A percentile compares a stretch with the other conserved stretches of the same genome.
These are phyloP conservation scores for Psittacula derbiana DNA, from an alignment of 2,797 vertebrate genomes.

Conservation along the genomic window DNA sequence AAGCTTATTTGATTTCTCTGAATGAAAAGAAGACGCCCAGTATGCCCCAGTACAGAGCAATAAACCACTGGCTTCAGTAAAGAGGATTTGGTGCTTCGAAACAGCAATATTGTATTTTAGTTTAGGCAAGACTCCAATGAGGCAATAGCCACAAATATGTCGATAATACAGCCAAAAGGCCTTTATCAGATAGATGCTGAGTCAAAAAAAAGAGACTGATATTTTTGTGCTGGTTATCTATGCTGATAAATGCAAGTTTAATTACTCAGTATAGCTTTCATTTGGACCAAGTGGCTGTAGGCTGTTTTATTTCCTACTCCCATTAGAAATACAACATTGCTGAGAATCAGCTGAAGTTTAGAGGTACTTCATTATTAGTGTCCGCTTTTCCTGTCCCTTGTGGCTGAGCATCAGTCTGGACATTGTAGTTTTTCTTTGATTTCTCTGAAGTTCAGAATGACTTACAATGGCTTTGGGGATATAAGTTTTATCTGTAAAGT, in stretches of 20 bases:
- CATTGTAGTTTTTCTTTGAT: background rate
- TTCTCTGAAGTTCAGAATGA: background rate
- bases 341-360: background rate
- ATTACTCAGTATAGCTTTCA: background rate
- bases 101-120: background rate
- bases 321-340: background rate
- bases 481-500: background rate
- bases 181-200: too few species aligned
- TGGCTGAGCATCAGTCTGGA: background rate
- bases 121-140: background rate
- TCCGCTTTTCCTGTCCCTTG: background rate
- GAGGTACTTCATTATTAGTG: background rate
- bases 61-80: background rate
- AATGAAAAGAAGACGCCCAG: background rate
- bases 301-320: background rate
- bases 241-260: conserved; percentile 16
- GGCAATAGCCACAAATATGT: too few species aligned
- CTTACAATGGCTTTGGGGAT: background rate
- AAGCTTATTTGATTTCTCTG: background rate
- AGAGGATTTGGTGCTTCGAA: background rate
- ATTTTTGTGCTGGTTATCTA: background rate
- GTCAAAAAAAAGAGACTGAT: background rate
- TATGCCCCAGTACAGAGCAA: background rate
- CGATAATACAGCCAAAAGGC: too few species aligned
- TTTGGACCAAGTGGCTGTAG: background rate